Evolutionary conservation across 2,888 invertebrate genomes (phyloP), one percentile per base, ranked within the genome.

Genomic region (Nymphalis c-album): DNA sequence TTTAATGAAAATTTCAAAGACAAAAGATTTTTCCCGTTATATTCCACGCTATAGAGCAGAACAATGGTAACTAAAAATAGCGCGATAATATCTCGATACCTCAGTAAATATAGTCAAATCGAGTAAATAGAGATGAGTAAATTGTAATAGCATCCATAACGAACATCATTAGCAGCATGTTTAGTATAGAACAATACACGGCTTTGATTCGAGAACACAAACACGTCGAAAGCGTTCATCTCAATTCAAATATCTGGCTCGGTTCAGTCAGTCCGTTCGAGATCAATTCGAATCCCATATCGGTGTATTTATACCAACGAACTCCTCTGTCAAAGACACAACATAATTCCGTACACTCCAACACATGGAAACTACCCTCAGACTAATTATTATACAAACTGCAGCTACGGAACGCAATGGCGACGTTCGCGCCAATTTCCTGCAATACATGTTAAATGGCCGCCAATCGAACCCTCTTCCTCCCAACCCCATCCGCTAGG

Each of bases 381-480:
- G 67, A 70, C 74, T 73, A 75, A 75, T 74, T 75, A 76, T 71
- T 69, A 71, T 71, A 71, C 71, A 70, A 72, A 74, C 74, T 69
- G 71, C 65, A 70, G 53, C 71, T 63, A 70, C 67, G 71, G 69
- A 73, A 71, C 66, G 73, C 71, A 64, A 67, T 70, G 69, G 72
- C 71, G 62, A 66, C 72, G 66, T 67, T 70, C 65, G 74, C 71
- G 72, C 73, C 73, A 76, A 75, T 74, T 75, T 76, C 75, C 74
- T 71, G 71, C 70, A 71, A 73, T 73, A 74, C 73, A 74, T 73
- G 74, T 73, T 71, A 72, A 76, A 76, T 72, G 73, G 80, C 81
- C 75, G 81, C 79, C 84, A 83, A 82, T 86, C 80, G 78, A 35
- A 57, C 64, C 72, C 68, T 64, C 45, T 64, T 57, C 63, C 64